Percentiles rank a stretch among this genome's conserved stretches.
phyloP scores from a whole-genome alignment of 2,113 vertebrate genomes.

The Daphoenositta chrysoptera region DNA sequence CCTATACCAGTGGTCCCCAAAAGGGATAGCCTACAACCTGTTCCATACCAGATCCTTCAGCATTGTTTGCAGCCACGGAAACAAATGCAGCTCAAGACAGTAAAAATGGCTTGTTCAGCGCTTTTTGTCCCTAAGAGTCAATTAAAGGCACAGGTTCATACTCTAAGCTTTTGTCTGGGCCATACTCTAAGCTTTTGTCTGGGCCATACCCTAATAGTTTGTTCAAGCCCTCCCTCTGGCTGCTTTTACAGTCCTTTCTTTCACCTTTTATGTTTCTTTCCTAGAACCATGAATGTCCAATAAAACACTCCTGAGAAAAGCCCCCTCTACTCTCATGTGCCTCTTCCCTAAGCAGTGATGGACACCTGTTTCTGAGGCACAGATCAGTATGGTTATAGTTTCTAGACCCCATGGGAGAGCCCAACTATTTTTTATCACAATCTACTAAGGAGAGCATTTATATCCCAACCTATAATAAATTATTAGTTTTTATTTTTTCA shows the following conservation, averaged over 20 bases:
- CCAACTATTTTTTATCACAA: not conserved
- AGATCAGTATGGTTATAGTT: not conserved
- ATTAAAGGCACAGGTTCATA: not conserved
- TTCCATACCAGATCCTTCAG: not conserved
- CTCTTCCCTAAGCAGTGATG: not conserved
- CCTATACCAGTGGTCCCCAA: not conserved
- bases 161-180: not conserved
- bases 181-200: not conserved
- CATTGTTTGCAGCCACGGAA: not conserved
- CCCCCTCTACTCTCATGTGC: not conserved
- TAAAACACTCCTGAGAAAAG: not conserved
- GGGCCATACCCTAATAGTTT: not conserved
- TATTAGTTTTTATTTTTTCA: not conserved
- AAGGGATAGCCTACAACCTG: not conserved
- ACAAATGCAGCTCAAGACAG: not conserved
- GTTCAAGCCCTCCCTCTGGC: not conserved
- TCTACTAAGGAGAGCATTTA: not conserved
- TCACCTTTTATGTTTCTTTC: not conserved
- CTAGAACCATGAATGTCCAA: not conserved
- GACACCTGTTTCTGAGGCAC: not conserved
- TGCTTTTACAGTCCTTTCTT: not conserved
- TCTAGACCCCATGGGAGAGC: not conserved
- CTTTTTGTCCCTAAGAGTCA: not conserved
- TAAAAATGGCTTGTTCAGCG: not conserved
- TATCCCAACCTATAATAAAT: not conserved